phyloP scores from a whole-genome alignment of 2,888 invertebrate genomes.

The Argyresthia albistria region DNA sequence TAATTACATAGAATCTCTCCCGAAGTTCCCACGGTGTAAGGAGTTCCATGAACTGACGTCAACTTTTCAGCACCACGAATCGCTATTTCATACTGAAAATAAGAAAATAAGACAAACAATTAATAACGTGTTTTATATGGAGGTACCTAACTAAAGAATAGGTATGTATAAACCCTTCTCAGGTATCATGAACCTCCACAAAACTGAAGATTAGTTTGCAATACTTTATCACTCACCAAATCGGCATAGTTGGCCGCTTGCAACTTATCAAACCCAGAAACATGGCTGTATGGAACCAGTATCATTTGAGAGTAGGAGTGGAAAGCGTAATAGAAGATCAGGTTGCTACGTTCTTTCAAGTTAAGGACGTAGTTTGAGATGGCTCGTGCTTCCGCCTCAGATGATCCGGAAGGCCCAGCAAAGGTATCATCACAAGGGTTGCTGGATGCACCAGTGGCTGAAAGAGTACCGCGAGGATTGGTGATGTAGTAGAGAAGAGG shows the following conservation, averaged over 20 bases:
- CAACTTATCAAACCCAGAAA: constrained; percentile 24
- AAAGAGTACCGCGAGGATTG: neutral
- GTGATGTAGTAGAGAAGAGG: too few species aligned
- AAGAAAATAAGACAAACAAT: constrained; percentile 1
- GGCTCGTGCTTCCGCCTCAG: constrained; percentile 63
- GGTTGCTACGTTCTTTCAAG: constrained; percentile 23
- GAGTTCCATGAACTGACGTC: constrained; percentile 29
- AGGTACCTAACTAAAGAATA: too few species aligned
- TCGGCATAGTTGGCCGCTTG: constrained; percentile 40
- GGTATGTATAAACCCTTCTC: too few species aligned
- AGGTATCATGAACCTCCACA: too few species aligned
- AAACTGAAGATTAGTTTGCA: too few species aligned
- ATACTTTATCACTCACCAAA: constrained; percentile 25
- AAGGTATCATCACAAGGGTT: constrained; percentile 60
- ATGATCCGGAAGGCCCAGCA: constrained; percentile 58
- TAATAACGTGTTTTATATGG: too few species aligned
- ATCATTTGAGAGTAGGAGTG: constrained; percentile 71
- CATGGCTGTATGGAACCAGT: constrained; percentile 54
- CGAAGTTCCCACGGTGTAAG: constrained; percentile 41
- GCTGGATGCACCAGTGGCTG: constrained; percentile 43
- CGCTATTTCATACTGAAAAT: constrained; percentile 39
- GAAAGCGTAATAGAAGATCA: constrained; percentile 62
- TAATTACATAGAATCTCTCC: constrained; percentile 47
- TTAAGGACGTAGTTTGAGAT: constrained; percentile 35
- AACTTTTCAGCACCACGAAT: constrained; percentile 38